phyloP scores from a whole-genome alignment of 2,113 vertebrate genomes.

The Thunnus thynnus region DNA sequence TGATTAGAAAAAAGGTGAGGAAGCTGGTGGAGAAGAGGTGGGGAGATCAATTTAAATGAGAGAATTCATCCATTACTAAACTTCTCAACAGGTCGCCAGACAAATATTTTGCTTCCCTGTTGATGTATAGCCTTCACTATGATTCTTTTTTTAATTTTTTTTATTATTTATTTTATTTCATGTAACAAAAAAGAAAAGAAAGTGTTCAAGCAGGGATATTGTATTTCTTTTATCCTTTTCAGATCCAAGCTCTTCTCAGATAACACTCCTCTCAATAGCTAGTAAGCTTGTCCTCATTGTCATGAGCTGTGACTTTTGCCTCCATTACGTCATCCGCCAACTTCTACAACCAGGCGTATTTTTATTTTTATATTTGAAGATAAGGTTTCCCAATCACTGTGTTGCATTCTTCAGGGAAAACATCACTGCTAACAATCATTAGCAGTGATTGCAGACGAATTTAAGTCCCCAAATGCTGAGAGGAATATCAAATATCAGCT shows the following conservation, averaged over 20 bases:
- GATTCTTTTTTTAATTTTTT: too few species aligned
- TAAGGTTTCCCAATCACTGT: not conserved
- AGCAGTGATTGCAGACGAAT: not conserved
- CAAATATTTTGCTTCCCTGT: not conserved
- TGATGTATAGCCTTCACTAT: too few species aligned
- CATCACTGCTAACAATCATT: not conserved
- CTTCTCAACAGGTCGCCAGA: not conserved
- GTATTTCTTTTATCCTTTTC: constrained; percentile 34
- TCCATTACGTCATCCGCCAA: not conserved
- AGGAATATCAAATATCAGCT: not conserved
- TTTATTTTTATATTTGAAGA: not conserved
- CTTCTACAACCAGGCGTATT: not conserved
- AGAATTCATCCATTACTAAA: too few species aligned
- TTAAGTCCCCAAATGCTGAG: not conserved
- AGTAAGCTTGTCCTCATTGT: not conserved
- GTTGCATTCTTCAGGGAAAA: not conserved
- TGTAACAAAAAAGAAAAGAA: too few species aligned
- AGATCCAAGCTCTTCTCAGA: constrained; percentile 4
- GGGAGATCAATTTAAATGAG: not conserved
- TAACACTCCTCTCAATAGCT: constrained; percentile 14
- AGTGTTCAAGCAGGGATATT: constrained; percentile 1
- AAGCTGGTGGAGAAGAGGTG: accelerated
- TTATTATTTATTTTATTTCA: not conserved
- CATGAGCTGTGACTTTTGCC: not conserved
- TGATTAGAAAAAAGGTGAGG: not conserved